These are phyloP conservation scores for Plutella xylostella DNA, from an alignment of 2,888 invertebrate species.

Conservation along the genomic window DNA sequence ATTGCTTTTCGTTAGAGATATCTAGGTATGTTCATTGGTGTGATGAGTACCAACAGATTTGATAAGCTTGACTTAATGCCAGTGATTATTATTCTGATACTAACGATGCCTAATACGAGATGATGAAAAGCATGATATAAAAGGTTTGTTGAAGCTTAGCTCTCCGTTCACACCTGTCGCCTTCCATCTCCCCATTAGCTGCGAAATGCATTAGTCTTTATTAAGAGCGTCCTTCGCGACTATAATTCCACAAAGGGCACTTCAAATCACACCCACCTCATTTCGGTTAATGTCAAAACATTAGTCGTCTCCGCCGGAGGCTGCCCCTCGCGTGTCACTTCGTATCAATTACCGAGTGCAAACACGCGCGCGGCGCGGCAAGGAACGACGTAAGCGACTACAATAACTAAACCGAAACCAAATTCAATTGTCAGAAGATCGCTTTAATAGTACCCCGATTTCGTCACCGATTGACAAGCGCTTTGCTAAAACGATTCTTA, in stretches of 20 bases:
- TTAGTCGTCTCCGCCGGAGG: slow-evolving; percentile 53
- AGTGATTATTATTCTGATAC: too few relatives aligned
- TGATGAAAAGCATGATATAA: too few relatives aligned
- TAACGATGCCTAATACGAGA: too few relatives aligned
- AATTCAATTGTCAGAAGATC: slow-evolving; percentile 68
- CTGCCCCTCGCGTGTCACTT: slow-evolving; percentile 66
- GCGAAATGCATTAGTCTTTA: slow-evolving; percentile 68
- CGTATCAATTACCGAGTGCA: slow-evolving; percentile 69
- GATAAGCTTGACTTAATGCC: too few relatives aligned
- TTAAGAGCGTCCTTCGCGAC: slow-evolving; percentile 64
- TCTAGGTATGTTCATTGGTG: too few relatives aligned
- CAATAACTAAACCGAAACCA: slow-evolving; percentile 47
- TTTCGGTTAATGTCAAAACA: slow-evolving; percentile 66
- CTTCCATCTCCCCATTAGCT: slow-evolving; percentile 56
- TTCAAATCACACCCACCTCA: slow-evolving; percentile 69
- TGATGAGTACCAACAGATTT: too few relatives aligned
- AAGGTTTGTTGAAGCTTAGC: not conserved
- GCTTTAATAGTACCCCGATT: slow-evolving; percentile 55
- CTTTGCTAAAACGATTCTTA: slow-evolving; percentile 27
- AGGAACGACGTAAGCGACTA: slow-evolving; percentile 54
- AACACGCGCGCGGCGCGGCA: slow-evolving; percentile 48
- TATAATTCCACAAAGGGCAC: slow-evolving; percentile 70
- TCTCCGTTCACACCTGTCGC: slow-evolving; percentile 53
- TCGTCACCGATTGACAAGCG: slow-evolving; percentile 39
- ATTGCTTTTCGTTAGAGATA: too few relatives aligned